Evolutionary conservation across 1,140 invertebrate species (phyloP), one percentile per base, ranked within the genome.

Genomic region (Pogonognathellus flavescens): DNA sequence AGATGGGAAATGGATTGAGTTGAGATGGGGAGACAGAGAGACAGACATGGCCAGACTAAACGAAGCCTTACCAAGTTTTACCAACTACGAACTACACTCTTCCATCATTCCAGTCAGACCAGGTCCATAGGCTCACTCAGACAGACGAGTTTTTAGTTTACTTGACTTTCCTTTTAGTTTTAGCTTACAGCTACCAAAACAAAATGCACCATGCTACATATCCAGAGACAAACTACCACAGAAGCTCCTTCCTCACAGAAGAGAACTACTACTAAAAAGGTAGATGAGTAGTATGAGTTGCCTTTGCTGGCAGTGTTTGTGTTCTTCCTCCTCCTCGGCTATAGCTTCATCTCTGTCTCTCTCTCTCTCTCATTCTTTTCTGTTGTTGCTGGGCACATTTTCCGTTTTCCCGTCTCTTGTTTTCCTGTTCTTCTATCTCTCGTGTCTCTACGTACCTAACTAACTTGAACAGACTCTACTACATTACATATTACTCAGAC

Each of bases 301-400:
- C 31, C 31, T 41, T 1, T 41, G 31, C 31, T 41, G 31, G 31
- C 31, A 41, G 31, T n/a, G 53, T 57, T 13, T 57, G n/a, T 14
- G 11, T 14, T 57, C 53, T 57, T n/a, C 60, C 18, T 49, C n/a
- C 41, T 80, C 76, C 85, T 87, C 88, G 66, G 86, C 86, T 76
- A 55, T 16, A 55, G 11, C 82, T 85, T 84, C 84, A 82, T 87
- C 84, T 81, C 86, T 87, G 70, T 81, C 66, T 83, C 72, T 59
- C 53, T 85, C 83, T 80, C 31, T n/a, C n/a, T n/a, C n/a, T n/a
- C n/a, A n/a, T 72, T 25, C 66, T 62, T 62, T 62, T 9, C 59
- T 62, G 13, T 9, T 20, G 16, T 14, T 55, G 11, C 53, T 55
- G 16, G 11, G 53, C 16, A 14, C 53, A 55, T 11, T 22, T 66